Conservation (phyloP, 2,113 vertebrate genomes). For the Lamprotornis superbus region DNA sequence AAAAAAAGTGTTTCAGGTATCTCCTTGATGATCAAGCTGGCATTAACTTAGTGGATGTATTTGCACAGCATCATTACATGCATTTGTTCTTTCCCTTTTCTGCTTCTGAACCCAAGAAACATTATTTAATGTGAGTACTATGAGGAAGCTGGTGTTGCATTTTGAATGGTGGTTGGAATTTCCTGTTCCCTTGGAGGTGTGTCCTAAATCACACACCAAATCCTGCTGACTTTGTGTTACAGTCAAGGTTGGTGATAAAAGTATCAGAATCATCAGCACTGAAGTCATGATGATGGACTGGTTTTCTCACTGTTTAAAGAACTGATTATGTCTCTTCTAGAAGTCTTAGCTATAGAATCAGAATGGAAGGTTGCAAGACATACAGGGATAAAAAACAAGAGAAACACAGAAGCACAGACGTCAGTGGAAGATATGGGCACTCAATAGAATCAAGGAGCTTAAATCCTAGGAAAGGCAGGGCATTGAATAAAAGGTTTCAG, state of each 20-base stretch:
- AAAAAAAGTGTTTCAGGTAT: neutral
- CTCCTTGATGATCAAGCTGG: neutral
- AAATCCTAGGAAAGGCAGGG: neutral
- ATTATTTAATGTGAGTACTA: neutral
- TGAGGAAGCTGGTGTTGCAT: neutral
- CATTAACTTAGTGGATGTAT: neutral
- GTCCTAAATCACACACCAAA: neutral
- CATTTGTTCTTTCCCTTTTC: neutral
- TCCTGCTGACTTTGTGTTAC: neutral
- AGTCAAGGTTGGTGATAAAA: neutral
- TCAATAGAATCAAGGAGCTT: neutral
- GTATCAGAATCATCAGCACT: neutral
- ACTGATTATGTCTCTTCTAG: neutral
- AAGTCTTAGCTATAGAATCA: neutral
- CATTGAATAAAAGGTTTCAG: neutral
- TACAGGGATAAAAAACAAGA: neutral
- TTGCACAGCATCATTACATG: neutral
- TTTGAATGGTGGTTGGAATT: neutral
- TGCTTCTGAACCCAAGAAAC: neutral
- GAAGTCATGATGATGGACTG: neutral
- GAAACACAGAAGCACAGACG: neutral
- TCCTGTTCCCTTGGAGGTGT: neutral
- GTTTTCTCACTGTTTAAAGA: neutral
- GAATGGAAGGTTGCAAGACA: neutral
- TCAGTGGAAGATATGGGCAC: neutral